Conservation (phyloP, 2,113 vertebrate genomes). For the Caloenas nicobarica region DNA sequence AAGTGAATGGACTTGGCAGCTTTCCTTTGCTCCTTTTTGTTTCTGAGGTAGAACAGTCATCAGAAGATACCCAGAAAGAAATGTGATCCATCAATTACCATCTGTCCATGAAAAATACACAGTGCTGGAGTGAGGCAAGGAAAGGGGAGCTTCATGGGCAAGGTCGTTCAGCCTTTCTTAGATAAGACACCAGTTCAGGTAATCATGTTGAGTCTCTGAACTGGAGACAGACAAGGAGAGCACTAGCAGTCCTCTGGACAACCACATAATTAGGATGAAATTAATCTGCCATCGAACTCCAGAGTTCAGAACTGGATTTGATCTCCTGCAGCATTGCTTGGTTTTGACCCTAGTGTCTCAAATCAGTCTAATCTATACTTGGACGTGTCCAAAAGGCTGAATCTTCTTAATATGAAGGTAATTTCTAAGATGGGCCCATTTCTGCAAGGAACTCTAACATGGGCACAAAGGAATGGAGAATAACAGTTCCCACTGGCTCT, state of each 20-base stretch:
- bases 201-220: neutral
- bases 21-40: neutral
- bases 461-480: neutral
- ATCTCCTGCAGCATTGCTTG: neutral
- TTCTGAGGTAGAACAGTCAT: neutral
- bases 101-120: neutral
- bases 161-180: neutral
- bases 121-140: neutral
- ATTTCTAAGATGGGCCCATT: accelerated
- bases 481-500: neutral
- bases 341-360: neutral
- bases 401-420: neutral
- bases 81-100: neutral
- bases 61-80: neutral
- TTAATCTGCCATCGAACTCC: neutral
- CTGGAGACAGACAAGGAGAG: neutral
- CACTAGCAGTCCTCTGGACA: neutral
- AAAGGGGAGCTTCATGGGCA: neutral
- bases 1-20: conserved; percentile 18
- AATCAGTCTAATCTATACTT: neutral
- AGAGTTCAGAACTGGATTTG: neutral
- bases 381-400: neutral
- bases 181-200: neutral
- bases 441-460: neutral
- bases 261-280: neutral